Conservation (phyloP, 2,797 vertebrate genomes). For the Urophycis tenuis region DNA sequence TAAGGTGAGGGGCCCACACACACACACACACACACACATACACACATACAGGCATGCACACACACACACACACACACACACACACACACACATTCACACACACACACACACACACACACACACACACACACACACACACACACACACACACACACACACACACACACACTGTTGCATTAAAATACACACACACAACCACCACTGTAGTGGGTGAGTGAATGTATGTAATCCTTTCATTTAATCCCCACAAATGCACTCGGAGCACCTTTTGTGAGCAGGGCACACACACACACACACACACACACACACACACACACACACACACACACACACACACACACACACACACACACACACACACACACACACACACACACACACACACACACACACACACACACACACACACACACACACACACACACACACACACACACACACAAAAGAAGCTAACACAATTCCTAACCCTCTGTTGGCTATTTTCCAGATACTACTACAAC, state of each 20-base stretch:
- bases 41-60: conserved; percentile 4
- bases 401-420: conserved; percentile 6
- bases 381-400: no score
- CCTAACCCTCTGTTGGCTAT: conserved; percentile 7
- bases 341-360: conserved; percentile 4
- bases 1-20: conserved; percentile 58
- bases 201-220: background rate
- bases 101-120: background rate
- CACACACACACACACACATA: conserved; percentile 21
- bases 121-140: background rate
- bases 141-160: background rate
- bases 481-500: conserved; percentile 76
- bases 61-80: conserved; percentile 2
- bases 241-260: background rate
- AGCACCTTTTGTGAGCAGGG: background rate
- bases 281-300: conserved; percentile 4
- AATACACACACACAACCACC: background rate
- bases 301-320: background rate
- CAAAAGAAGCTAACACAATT: background rate
- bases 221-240: background rate
- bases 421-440: conserved; percentile 2
- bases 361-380: background rate
- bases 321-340: conserved; percentile 1
- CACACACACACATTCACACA: background rate
- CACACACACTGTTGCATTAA: background rate